These are phyloP conservation scores for Peribatodes rhomboidaria DNA, from an alignment of 2,888 invertebrate genomes.

Conservation along the genomic window DNA sequence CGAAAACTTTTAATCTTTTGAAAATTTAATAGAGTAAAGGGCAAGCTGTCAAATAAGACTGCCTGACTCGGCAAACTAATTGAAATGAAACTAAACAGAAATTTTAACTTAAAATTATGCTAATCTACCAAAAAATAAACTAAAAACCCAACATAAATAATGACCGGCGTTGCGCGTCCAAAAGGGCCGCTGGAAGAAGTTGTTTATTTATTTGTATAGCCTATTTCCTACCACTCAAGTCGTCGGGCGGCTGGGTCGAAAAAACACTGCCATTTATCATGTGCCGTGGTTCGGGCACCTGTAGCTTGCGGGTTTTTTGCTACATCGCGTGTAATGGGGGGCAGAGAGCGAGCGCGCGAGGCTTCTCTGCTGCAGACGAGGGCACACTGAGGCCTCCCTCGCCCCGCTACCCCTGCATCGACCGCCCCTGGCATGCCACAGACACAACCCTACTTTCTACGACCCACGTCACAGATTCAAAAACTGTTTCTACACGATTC, in stretches of 20 bases:
- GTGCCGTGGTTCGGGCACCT: conserved; percentile 67
- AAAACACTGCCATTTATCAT: conserved; percentile 73
- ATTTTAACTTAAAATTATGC: conserved; percentile 17
- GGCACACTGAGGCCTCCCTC: conserved; percentile 65
- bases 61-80: conserved; percentile 2
- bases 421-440: conserved; percentile 62
- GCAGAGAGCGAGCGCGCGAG: conserved; percentile 62
- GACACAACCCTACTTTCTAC: conserved; percentile 26
- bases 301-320: conserved; percentile 68
- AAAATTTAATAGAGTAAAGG: conserved; percentile 22
- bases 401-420: conserved; percentile 62
- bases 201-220: conserved; percentile 60
- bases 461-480: conserved; percentile 29
- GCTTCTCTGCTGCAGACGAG: conserved; percentile 57
- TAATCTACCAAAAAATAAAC: conserved; percentile 28
- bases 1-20: conserved; percentile 33
- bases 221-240: conserved; percentile 66
- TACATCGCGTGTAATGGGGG: conserved; percentile 61
- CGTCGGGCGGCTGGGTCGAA: conserved; percentile 59
- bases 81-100: conserved; percentile 13
- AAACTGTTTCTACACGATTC: conserved; percentile 24
- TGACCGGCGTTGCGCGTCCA: conserved; percentile 34
- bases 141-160: conserved; percentile 28
- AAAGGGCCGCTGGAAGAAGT: conserved; percentile 51
- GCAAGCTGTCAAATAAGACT: conserved; percentile 21